These are phyloP conservation scores for Drosophila oshimai DNA, from an alignment of 1,140 invertebrate genomes.

Conservation along the genomic window DNA sequence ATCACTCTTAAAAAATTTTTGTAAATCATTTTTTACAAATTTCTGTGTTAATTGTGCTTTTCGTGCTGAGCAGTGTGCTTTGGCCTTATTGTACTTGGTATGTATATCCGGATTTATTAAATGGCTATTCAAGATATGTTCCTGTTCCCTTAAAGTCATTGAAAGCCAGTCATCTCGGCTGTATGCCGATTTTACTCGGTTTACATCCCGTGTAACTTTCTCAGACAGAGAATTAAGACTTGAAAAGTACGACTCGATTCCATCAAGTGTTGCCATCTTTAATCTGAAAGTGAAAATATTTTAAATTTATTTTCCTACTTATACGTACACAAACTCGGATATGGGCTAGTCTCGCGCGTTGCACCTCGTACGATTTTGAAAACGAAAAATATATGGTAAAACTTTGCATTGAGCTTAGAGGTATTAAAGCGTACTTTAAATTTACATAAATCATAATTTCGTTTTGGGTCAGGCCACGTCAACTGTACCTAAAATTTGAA, in stretches of 20 bases:
- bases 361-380: too few species aligned
- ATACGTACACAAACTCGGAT: too few species aligned
- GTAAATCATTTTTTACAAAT: background rate
- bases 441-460: too few species aligned
- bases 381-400: too few species aligned
- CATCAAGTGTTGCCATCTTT: constrained; percentile 28
- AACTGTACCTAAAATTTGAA: too few species aligned
- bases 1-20: background rate
- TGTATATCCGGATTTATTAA: constrained; percentile 64
- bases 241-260: constrained; percentile 50
- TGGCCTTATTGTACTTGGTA: constrained; percentile 32
- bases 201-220: constrained; percentile 58
- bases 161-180: constrained; percentile 39
- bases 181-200: constrained; percentile 41
- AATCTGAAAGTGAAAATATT: constrained; percentile 21
- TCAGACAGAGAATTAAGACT: constrained; percentile 64
- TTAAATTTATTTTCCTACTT: too few species aligned
- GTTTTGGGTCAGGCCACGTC: too few species aligned
- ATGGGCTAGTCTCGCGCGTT: too few species aligned
- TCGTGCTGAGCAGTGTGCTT: background rate
- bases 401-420: too few species aligned
- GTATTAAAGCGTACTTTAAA: too few species aligned
- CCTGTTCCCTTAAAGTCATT: constrained; percentile 44
- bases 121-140: constrained; percentile 53
- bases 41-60: background rate